Evolutionary conservation across 1,140 invertebrate genomes (phyloP).

Genomic region (Pseudomyrmex sp.): DNA sequence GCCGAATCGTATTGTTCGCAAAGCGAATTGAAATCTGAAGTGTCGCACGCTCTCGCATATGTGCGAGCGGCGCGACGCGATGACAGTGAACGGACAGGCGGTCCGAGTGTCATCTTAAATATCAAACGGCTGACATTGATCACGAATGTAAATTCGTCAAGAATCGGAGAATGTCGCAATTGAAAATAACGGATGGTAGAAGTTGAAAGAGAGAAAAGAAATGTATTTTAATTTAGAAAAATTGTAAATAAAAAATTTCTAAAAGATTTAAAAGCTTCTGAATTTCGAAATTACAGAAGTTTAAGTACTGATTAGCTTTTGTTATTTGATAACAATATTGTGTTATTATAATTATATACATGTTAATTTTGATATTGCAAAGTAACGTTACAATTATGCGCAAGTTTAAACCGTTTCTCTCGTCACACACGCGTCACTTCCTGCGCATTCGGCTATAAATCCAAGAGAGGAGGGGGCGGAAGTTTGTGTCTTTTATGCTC

Average conservation of each 20-base stretch:
- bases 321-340: too few relatives aligned
- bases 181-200: neutral
- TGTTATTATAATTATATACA: too few relatives aligned
- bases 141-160: slow-evolving; percentile 61
- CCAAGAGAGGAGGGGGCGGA: slow-evolving; percentile 5
- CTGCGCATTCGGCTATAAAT: slow-evolving; percentile 45
- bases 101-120: slow-evolving; percentile 54
- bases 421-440: slow-evolving; percentile 43
- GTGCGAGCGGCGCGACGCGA: slow-evolving; percentile 19
- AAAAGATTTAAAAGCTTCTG: too few relatives aligned
- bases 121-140: slow-evolving; percentile 13
- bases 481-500: slow-evolving; percentile 48
- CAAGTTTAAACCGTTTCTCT: slow-evolving; percentile 36
- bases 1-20: slow-evolving; percentile 72
- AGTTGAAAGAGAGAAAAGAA: neutral
- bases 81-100: slow-evolving; percentile 35
- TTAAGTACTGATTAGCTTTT: too few relatives aligned
- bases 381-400: neutral
- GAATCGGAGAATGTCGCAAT: neutral
- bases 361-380: too few relatives aligned
- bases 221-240: neutral
- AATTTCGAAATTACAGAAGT: too few relatives aligned
- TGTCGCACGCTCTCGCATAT: slow-evolving; percentile 69
- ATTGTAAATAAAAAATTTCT: too few relatives aligned
- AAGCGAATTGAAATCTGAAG: slow-evolving; percentile 78